These are phyloP conservation scores for Grallaria varia DNA, from an alignment of 2,113 vertebrate genomes.

Conservation along the genomic window DNA sequence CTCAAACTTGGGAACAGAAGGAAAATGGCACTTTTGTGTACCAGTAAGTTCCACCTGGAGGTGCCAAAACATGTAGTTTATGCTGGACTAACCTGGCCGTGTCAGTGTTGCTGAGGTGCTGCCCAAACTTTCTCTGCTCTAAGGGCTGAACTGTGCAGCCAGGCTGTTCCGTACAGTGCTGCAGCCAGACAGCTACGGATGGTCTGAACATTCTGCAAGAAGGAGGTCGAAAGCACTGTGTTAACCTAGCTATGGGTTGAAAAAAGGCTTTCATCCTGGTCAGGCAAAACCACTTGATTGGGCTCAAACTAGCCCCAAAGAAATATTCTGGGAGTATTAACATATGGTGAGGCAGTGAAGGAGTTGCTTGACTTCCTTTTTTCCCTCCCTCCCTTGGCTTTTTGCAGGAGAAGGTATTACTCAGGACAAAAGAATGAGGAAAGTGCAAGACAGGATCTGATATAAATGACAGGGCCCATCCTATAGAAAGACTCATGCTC, in stretches of 20 bases:
- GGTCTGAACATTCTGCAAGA: neutral
- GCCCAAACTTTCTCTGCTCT: neutral
- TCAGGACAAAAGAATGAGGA: constrained; percentile 39
- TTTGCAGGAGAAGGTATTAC: constrained; percentile 6
- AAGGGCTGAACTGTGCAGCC: neutral
- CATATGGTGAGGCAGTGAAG: neutral
- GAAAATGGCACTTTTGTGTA: neutral
- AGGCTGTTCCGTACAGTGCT: neutral
- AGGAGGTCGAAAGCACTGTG: neutral
- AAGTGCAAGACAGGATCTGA: neutral
- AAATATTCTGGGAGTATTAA: neutral
- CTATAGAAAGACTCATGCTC: neutral
- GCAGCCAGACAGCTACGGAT: neutral
- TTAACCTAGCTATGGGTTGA: neutral
- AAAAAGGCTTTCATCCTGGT: neutral
- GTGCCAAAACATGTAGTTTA: neutral
- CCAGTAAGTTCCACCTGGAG: neutral
- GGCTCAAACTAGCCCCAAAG: neutral
- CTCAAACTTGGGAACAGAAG: neutral
- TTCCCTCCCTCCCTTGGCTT: neutral
- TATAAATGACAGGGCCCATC: neutral
- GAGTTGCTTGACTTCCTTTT: constrained; percentile 5
- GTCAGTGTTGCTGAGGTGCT: neutral
- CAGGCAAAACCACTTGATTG: neutral
- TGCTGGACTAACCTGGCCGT: neutral